A percentile compares a stretch with the other conserved stretches of the same genome.
These are phyloP conservation scores for Ichneumoninae sp. DNA, from an alignment of 2,888 invertebrate species.

Conservation along the genomic window DNA sequence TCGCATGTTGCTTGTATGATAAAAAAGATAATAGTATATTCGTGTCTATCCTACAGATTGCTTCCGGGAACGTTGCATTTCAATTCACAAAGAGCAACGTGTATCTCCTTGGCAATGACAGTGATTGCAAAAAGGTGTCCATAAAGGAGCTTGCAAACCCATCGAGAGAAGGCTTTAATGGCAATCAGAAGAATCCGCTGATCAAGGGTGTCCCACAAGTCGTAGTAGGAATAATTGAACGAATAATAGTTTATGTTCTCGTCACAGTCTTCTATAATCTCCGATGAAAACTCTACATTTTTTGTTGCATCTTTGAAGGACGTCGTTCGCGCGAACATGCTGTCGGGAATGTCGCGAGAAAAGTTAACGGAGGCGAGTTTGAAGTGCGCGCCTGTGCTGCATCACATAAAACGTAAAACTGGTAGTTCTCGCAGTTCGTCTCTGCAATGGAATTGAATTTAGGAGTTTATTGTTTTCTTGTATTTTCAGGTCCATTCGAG, in stretches of 20 bases:
- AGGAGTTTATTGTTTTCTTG: neutral
- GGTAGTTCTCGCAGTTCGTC: conserved; percentile 69
- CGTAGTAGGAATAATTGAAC: conserved; percentile 66
- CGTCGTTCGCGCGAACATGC: conserved; percentile 87
- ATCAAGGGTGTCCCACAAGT: conserved; percentile 69
- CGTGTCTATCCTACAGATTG: conserved; percentile 84
- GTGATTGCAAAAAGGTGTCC: conserved; percentile 81
- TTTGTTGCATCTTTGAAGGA: conserved; percentile 84
- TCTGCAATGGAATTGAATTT: conserved; percentile 27
- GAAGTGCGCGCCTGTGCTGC: conserved; percentile 86
- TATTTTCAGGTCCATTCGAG: conserved; percentile 80
- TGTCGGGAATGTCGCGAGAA: conserved; percentile 88
- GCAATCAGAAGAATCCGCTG: conserved; percentile 67
- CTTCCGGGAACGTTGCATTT: conserved; percentile 90
- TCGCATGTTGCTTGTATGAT: no score
- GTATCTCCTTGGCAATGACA: conserved; percentile 88
- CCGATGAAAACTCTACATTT: neutral
- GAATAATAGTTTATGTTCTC: neutral
- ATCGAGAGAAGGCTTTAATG: conserved; percentile 61
- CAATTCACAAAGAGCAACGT: conserved; percentile 88
- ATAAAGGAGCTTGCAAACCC: conserved; percentile 72
- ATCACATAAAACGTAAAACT: conserved; percentile 88
- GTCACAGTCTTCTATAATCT: neutral
- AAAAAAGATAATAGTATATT: neutral
- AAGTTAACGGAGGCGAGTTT: conserved; percentile 84